phyloP scores from a whole-genome alignment of 2,888 invertebrate species.

The Caenorhabditis sinica region DNA sequence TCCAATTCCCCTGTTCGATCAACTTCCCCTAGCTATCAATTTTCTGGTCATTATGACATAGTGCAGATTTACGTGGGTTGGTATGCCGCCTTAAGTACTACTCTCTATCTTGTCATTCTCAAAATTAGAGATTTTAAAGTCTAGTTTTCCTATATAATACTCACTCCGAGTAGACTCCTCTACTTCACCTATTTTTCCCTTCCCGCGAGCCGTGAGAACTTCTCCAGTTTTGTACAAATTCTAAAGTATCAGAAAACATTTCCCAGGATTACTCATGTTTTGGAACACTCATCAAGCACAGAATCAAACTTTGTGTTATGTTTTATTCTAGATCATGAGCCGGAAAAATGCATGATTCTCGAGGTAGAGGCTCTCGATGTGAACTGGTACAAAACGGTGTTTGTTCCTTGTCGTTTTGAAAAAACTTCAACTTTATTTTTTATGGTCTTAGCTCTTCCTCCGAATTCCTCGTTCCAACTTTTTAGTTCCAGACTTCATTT shows the following conservation, averaged over 20 bases:
- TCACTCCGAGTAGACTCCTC: background rate
- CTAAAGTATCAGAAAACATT: conserved; percentile 10
- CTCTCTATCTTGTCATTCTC: conserved; percentile 5
- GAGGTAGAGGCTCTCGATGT: background rate
- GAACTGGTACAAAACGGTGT: no score
- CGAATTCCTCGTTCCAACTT: background rate
- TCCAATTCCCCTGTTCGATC: background rate
- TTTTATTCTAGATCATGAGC: background rate
- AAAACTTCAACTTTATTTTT: background rate
- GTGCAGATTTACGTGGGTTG: conserved; percentile 10
- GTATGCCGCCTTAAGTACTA: conserved; percentile 13
- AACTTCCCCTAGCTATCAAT: background rate
- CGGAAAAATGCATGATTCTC: background rate
- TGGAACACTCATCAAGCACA: conserved; percentile 13
- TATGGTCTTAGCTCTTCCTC: background rate
- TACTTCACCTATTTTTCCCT: background rate
- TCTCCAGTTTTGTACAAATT: background rate
- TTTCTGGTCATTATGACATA: conserved; percentile 1
- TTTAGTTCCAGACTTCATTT: conserved; percentile 11
- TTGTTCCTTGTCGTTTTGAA: background rate
- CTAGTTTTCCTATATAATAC: background rate
- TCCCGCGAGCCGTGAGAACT: background rate
- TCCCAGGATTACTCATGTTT: conserved; percentile 13
- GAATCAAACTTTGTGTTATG: background rate
- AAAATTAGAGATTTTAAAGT: background rate